Percentiles rank a stretch among this genome's conserved stretches.
phyloP scores from a whole-genome alignment of 2,113 vertebrate genomes.

The Turnix velox region DNA sequence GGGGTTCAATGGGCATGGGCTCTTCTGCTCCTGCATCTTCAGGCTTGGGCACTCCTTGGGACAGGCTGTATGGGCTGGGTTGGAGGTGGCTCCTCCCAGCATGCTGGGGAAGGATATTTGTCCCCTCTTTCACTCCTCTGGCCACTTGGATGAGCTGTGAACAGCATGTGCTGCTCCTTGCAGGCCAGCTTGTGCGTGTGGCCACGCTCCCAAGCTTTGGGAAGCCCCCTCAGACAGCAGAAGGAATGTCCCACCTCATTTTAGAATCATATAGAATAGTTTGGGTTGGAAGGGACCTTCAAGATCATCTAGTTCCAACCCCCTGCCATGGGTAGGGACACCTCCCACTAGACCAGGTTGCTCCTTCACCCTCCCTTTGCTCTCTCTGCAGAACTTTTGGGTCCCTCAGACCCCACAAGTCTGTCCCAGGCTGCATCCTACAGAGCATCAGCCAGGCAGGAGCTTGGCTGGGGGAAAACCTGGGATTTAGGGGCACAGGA shows the following conservation, averaged over 20 bases:
- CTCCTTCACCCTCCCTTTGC: neutral
- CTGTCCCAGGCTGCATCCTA: neutral
- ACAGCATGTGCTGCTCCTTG: neutral
- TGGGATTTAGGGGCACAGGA: neutral
- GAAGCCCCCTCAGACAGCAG: neutral
- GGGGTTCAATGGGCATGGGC: neutral
- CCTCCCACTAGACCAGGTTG: too few relatives aligned
- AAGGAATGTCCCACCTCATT: neutral
- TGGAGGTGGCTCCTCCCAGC: neutral
- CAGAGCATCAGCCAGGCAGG: neutral
- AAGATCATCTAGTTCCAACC: too few relatives aligned
- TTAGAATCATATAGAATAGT: too few relatives aligned
- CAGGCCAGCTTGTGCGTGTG: neutral
- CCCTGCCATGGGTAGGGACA: too few relatives aligned
- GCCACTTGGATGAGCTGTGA: too few relatives aligned
- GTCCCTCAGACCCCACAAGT: accelerated
- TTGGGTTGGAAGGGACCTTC: too few relatives aligned
- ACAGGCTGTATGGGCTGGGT: accelerated
- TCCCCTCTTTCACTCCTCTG: neutral
- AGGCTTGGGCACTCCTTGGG: neutral
- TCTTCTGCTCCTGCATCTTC: neutral
- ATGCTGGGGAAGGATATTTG: neutral
- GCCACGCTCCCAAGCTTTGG: neutral
- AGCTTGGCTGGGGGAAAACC: neutral
- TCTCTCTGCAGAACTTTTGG: neutral